phyloP scores from a whole-genome alignment of 2,797 vertebrate genomes.

The Heterohyrax brucei region DNA sequence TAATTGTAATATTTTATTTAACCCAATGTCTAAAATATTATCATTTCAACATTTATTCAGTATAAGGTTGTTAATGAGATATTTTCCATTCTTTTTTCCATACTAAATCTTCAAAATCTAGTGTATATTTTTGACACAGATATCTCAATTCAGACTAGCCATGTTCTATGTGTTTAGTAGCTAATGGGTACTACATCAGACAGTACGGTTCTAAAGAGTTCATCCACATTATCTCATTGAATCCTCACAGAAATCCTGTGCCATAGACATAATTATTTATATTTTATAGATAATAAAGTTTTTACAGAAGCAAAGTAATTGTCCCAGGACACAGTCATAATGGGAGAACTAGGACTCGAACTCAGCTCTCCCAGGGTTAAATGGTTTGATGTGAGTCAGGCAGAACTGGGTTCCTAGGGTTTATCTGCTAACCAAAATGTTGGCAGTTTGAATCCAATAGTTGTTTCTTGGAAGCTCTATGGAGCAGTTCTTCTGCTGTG shows the following conservation, averaged over 20 bases:
- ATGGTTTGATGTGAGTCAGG: background rate
- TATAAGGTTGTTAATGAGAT: background rate
- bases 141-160: background rate
- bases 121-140: background rate
- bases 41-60: constrained; percentile 14
- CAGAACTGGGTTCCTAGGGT: background rate
- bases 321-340: background rate
- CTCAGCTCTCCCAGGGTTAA: background rate
- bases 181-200: background rate
- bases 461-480: no score
- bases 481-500: no score
- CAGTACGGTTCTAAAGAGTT: background rate
- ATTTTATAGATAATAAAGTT: background rate
- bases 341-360: background rate
- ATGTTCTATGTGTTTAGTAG: background rate
- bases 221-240: background rate
- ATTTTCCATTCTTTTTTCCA: constrained; percentile 47
- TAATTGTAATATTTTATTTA: constrained; percentile 64
- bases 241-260: constrained; percentile 3
- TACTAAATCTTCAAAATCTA: constrained; percentile 12
- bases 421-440: no score
- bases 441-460: no score
- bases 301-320: constrained; percentile 35
- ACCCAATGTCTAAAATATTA: background rate
- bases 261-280: constrained; percentile 10